A percentile compares a stretch with the other conserved stretches of the same genome.
Evolutionary conservation across 2,113 vertebrate genomes (phyloP).

Genomic region (Ciconia boyciana): DNA sequence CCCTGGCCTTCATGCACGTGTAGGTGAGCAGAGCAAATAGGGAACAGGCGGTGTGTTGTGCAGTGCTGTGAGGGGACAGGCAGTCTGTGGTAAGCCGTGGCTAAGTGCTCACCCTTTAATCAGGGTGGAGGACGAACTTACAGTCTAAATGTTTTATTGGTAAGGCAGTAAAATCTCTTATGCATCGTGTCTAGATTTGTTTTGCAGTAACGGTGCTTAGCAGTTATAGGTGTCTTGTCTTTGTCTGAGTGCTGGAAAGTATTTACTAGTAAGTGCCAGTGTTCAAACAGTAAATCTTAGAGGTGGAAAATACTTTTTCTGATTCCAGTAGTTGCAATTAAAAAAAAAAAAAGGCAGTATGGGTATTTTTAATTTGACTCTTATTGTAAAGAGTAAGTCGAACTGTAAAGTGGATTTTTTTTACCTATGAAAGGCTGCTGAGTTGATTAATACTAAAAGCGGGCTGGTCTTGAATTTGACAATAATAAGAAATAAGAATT

Average conservation of each 20-base stretch:
- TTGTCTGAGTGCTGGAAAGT: neutral
- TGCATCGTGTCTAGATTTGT: neutral
- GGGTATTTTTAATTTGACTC: neutral
- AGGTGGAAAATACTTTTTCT: neutral
- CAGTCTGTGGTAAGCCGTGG: neutral
- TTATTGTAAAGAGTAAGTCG: neutral
- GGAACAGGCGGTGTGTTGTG: neutral
- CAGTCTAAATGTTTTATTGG: neutral
- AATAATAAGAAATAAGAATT: neutral
- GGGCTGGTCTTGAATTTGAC: neutral
- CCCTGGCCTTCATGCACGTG: neutral
- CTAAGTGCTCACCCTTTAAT: neutral
- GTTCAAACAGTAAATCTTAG: neutral
- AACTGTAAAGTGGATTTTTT: neutral
- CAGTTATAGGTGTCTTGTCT: neutral
- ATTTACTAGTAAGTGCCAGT: neutral
- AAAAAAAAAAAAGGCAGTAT: neutral
- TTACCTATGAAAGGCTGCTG: neutral
- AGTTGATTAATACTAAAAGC: neutral
- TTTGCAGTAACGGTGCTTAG: neutral
- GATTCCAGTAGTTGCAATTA: neutral
- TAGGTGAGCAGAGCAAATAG: neutral
- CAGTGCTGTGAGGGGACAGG: neutral
- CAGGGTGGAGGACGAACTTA: neutral
- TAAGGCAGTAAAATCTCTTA: neutral